Base-by-base conservation (phyloP, 2,113 vertebrate genomes). In the Andinoacara biseriatus region DNA sequence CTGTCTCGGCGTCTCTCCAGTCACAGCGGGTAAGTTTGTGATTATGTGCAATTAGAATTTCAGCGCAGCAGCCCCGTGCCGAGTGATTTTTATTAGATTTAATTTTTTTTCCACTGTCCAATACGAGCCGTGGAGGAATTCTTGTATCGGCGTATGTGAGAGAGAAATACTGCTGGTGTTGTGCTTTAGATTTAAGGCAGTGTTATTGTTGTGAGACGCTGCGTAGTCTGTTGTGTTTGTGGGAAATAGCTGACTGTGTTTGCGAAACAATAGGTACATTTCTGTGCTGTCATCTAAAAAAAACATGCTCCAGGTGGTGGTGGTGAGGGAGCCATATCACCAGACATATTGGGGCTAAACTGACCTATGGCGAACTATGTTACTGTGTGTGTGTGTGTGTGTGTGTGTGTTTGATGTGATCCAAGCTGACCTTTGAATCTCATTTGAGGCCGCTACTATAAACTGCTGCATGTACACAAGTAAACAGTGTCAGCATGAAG, bases 1-100 rank as follows among this genome's bases (percentile, higher is more conserved):
- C 93, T 95, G 85, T 67, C 81, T 96, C 90, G 86, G 92, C 69
- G 91, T 92, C 46, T 92, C 93, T 72, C 90, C 83, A 86, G 94
- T 93, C 86, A 58, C 89, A 38, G 95, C 94, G 67, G 95, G 95
- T 96, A 94, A 95, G 95, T 95, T 93, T 80, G 8, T 26, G 86
- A 81, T 72, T 24, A 29, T 79, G 81, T 83, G 82, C 60, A 13
- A 78, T 85, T 5, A 5, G 6, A 13, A 54, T 76, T 40, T 46
- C 49, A 31, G 43, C 26, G 65, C 76, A 58, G 85, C 59, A 13
- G 59, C 49, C 35, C 63, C 17, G 10, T 15, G 33, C n/a, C 10
- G 38, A 62, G 7, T 35, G 63, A 13, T 56, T 3, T 76, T 84
- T 63, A n/a, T 85, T 63, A 24, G 43, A 13, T 43, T 35, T 13